Evolutionary conservation across 2,797 vertebrate genomes (phyloP).

Genomic region (Nasua narica): DNA sequence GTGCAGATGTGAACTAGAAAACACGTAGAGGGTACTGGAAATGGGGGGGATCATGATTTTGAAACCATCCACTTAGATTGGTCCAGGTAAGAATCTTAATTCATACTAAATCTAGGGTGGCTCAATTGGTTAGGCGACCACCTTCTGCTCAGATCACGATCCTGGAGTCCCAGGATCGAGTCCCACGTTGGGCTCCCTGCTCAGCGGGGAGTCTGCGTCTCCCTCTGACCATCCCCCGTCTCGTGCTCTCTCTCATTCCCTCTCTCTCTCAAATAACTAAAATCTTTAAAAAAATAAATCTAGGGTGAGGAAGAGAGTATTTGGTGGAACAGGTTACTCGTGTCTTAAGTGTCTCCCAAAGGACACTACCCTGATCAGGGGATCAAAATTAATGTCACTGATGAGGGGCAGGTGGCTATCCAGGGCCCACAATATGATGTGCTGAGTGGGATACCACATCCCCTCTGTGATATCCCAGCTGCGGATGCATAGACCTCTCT

Average conservation of each 20-base stretch:
- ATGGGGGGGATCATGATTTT: neutral
- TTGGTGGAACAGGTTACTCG: neutral
- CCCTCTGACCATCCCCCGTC: too few relatives aligned
- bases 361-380: neutral
- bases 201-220: too few relatives aligned
- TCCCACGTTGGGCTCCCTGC: too few relatives aligned
- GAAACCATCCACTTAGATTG: neutral
- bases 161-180: too few relatives aligned
- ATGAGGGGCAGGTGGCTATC: neutral
- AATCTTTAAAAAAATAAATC: neutral
- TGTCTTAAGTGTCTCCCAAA: neutral
- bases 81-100: neutral
- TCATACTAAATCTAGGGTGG: neutral
- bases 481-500: neutral
- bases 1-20: neutral
- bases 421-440: rapidly evolving
- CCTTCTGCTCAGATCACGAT: too few relatives aligned
- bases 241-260: too few relatives aligned
- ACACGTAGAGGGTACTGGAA: neutral
- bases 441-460: neutral
- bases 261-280: too few relatives aligned
- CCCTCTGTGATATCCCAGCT: neutral
- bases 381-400: neutral
- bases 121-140: too few relatives aligned
- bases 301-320: neutral